Percentiles rank a stretch among this genome's conserved stretches.
Evolutionary conservation across 2,888 invertebrate species (phyloP).

Genomic region (Troilus luridus): DNA sequence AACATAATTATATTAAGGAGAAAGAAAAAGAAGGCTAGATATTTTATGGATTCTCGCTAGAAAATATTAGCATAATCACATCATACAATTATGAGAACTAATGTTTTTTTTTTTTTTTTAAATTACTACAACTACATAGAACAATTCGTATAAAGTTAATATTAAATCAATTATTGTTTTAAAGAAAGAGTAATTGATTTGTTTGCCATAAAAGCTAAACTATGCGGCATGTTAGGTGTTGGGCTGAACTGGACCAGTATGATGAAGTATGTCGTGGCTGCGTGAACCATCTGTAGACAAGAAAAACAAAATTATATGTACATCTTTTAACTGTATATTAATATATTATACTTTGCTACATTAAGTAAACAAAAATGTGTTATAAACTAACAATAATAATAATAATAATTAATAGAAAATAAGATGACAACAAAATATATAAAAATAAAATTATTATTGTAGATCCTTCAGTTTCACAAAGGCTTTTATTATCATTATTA

Average conservation of each 20-base stretch:
- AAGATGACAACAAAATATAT: too few species aligned
- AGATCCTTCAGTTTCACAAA: too few species aligned
- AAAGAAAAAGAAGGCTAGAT: too few species aligned
- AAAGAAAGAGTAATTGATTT: not conserved
- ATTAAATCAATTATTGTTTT: not conserved
- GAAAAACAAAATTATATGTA: not conserved
- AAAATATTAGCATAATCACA: too few species aligned
- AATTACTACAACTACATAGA: not conserved
- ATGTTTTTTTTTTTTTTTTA: too few species aligned
- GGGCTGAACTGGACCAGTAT: slow-evolving; percentile 20
- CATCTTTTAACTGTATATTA: not conserved
- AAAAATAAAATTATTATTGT: too few species aligned
- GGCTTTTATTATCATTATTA: too few species aligned
- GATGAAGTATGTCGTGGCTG: slow-evolving; percentile 17
- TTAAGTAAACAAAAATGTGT: too few species aligned
- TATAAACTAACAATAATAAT: too few species aligned
- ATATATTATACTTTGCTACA: not conserved
- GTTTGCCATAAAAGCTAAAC: not conserved
- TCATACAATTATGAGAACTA: not conserved
- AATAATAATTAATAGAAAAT: too few species aligned
- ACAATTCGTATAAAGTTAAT: not conserved
- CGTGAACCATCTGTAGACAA: not conserved
- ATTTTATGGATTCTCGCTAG: too few species aligned
- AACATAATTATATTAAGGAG: too few species aligned
- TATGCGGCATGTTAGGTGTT: not conserved